Evolutionary conservation across 2,888 invertebrate genomes (phyloP).

Genomic region (Acrocyrtus sp.): DNA sequence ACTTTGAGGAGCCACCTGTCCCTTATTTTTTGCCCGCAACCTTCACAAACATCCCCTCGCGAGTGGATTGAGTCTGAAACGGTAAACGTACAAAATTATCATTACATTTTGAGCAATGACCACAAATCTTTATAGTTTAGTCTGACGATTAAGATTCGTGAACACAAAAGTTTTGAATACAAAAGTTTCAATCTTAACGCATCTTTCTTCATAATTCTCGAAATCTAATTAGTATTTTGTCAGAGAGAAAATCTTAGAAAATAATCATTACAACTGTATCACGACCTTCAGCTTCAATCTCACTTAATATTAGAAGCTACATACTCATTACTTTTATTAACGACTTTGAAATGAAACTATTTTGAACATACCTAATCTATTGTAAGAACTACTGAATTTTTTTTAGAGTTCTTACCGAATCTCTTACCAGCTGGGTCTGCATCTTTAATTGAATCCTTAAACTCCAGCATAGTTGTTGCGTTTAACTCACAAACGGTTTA

Average conservation of each 20-base stretch:
- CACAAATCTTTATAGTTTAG: neutral
- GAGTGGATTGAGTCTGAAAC: slow-evolving; percentile 46
- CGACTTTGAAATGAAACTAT: neutral
- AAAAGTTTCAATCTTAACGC: too few relatives aligned
- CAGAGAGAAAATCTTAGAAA: too few relatives aligned
- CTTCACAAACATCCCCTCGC: slow-evolving; percentile 82
- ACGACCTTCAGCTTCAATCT: too few relatives aligned
- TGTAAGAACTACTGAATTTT: neutral
- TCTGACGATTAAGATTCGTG: too few relatives aligned
- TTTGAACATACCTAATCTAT: too few relatives aligned
- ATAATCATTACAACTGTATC: too few relatives aligned
- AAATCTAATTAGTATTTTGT: too few relatives aligned
- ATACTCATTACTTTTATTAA: too few relatives aligned
- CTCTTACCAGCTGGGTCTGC: slow-evolving; percentile 53
- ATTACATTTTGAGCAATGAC: neutral
- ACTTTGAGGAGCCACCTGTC: slow-evolving; percentile 96
- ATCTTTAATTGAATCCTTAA: slow-evolving; percentile 60
- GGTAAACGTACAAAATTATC: neutral
- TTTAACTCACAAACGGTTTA: neutral
- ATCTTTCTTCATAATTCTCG: too few relatives aligned
- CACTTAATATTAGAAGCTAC: too few relatives aligned
- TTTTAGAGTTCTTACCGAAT: slow-evolving; percentile 16
- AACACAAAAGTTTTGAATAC: too few relatives aligned
- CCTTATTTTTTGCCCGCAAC: slow-evolving; percentile 93
- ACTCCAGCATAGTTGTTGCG: slow-evolving; percentile 60